phyloP scores from a whole-genome alignment of 2,797 vertebrate species.

The Poeciliopsis paucimaculata region DNA sequence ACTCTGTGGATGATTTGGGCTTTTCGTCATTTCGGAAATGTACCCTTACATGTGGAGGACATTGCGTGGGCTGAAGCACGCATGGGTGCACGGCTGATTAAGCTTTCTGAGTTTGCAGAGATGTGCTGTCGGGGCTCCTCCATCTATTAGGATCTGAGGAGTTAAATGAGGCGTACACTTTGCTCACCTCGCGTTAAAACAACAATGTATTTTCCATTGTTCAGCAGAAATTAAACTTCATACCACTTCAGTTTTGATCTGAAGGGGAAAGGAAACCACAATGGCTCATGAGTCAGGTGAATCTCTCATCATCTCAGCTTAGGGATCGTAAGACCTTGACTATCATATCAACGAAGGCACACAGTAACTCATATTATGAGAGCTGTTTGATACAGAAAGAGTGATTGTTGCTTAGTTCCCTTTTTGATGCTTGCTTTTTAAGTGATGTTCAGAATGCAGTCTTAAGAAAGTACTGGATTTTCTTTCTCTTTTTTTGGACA shows the following conservation, averaged over 20 bases:
- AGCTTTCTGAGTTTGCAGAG: slow-evolving; percentile 28
- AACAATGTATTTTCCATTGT: slow-evolving; percentile 10
- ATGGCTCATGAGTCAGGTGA: slow-evolving; percentile 5
- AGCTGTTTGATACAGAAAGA: not conserved
- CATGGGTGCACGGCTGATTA: slow-evolving; percentile 47
- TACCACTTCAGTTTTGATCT: not conserved
- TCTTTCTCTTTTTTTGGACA: not conserved
- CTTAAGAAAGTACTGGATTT: not conserved
- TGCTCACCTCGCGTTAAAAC: slow-evolving; percentile 44
- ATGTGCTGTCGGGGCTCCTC: slow-evolving; percentile 28
- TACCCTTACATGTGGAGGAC: slow-evolving; percentile 1
- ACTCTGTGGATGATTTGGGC: slow-evolving; percentile 12
- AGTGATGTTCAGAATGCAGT: not conserved
- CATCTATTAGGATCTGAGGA: slow-evolving; percentile 54
- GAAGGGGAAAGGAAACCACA: not conserved
- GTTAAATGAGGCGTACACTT: slow-evolving; percentile 41
- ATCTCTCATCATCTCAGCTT: not conserved
- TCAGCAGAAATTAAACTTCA: not conserved
- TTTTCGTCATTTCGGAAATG: not conserved
- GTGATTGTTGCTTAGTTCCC: slow-evolving; percentile 2
- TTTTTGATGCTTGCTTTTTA: not conserved
- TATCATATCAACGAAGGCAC: not conserved
- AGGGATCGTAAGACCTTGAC: not conserved
- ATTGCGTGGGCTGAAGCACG: slow-evolving; percentile 28
- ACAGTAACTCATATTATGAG: not conserved